Evolutionary conservation across 2,888 invertebrate species (phyloP).

Genomic region (Drosophila yooni): DNA sequence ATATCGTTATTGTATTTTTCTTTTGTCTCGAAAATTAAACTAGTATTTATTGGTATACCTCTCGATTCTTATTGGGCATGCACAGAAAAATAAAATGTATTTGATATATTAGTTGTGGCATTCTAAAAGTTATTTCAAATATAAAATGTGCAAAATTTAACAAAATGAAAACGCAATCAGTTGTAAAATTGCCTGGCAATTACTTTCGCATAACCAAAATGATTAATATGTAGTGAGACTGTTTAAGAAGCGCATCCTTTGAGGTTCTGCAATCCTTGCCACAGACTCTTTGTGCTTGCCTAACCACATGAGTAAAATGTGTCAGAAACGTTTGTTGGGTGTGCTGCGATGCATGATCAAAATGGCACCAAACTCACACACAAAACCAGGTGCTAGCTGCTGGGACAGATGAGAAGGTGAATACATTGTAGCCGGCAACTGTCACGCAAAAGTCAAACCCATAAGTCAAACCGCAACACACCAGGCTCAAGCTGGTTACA

Average conservation of each 20-base stretch:
- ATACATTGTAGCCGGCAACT: conserved; percentile 23
- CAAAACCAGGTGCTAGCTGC: conserved; percentile 32
- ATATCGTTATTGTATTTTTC: not conserved
- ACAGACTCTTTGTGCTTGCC: conserved; percentile 30
- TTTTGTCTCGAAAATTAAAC: not conserved
- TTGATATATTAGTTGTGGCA: not conserved
- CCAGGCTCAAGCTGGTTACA: conserved; percentile 45
- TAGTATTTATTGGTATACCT: not conserved
- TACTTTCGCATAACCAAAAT: conserved; percentile 12
- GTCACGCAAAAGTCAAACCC: conserved; percentile 62
- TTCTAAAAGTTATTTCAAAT: not conserved
- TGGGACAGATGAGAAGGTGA: conserved; percentile 4
- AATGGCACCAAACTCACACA: conserved; percentile 36
- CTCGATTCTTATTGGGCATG: not conserved
- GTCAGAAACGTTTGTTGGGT: conserved; percentile 70
- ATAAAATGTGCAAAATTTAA: not conserved
- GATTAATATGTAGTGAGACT: conserved; percentile 27
- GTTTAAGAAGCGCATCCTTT: conserved; percentile 11
- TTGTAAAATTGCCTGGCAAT: not conserved
- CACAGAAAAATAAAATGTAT: not conserved
- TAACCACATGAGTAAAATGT: conserved; percentile 74
- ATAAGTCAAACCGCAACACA: conserved; percentile 67
- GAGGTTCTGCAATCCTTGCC: not conserved
- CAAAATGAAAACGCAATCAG: not conserved
- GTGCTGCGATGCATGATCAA: conserved; percentile 44